These are phyloP conservation scores for Glyphotaelius pellucidus DNA, from an alignment of 2,888 invertebrate species.

Conservation along the genomic window DNA sequence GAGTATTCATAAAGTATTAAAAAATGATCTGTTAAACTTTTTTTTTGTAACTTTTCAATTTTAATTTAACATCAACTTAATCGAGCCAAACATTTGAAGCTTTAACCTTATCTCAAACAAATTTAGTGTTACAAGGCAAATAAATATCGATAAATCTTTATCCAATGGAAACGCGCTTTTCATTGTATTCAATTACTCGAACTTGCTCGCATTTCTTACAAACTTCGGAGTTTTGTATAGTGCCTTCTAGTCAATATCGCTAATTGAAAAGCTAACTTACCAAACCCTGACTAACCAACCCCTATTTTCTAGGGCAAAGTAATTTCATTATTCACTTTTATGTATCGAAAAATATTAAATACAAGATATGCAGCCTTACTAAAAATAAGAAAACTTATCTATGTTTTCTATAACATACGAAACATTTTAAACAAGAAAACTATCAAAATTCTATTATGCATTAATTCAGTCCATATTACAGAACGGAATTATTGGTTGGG, in stretches of 20 bases:
- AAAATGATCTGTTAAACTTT: neutral
- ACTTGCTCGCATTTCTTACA: neutral
- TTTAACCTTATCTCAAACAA: neutral
- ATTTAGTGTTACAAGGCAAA: neutral
- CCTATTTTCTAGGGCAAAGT: neutral
- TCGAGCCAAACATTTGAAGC: neutral
- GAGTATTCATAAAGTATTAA: neutral
- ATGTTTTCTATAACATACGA: too few species aligned
- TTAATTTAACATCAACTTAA: neutral
- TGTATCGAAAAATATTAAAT: too few species aligned
- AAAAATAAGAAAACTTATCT: too few species aligned
- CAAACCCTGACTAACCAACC: neutral
- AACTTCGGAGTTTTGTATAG: neutral
- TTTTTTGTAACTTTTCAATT: neutral
- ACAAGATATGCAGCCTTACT: too few species aligned
- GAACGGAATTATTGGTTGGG: too few species aligned
- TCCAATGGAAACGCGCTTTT: neutral
- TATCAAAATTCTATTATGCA: too few species aligned
- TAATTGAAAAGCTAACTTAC: neutral
- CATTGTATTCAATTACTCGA: slow-evolving; percentile 19
- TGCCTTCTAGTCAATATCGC: neutral
- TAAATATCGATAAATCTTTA: neutral
- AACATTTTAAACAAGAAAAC: too few species aligned
- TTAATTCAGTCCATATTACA: too few species aligned
- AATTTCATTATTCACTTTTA: neutral